Percentiles rank a stretch among this genome's conserved stretches.
Evolutionary conservation across 2,113 vertebrate species (phyloP).

Genomic region (Bolborhynchus lineola): DNA sequence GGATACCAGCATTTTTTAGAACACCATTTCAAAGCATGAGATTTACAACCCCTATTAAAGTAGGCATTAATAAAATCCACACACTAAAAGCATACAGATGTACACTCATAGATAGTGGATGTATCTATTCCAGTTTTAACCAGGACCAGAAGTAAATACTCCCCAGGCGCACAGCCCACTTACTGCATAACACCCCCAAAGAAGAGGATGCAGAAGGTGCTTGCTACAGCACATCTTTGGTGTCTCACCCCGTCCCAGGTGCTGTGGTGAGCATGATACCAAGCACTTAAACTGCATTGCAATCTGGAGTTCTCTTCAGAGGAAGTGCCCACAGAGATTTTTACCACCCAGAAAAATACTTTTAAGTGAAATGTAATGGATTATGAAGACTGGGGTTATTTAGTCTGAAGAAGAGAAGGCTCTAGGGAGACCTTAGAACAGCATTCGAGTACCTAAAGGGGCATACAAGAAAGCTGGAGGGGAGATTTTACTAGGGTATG

Average conservation of each 20-base stretch:
- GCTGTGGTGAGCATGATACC: rapidly evolving
- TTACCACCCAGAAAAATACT: background rate
- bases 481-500: background rate
- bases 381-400: background rate
- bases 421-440: background rate
- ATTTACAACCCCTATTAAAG: slow-evolving; percentile 12
- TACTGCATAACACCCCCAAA: rapidly evolving
- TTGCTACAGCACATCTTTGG: background rate
- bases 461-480: background rate
- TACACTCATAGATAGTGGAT: background rate
- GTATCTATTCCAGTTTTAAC: background rate
- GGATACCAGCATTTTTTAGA: background rate
- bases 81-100: background rate
- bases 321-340: background rate
- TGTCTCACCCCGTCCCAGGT: background rate
- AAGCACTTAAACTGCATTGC: rapidly evolving
- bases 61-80: background rate
- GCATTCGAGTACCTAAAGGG: background rate
- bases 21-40: background rate
- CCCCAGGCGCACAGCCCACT: background rate
- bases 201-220: background rate
- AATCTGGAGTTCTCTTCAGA: background rate
- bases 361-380: background rate
- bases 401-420: background rate
- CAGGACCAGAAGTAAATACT: background rate